Conservation (phyloP, 2,113 vertebrate genomes). For the Condylura cristata region DNA sequence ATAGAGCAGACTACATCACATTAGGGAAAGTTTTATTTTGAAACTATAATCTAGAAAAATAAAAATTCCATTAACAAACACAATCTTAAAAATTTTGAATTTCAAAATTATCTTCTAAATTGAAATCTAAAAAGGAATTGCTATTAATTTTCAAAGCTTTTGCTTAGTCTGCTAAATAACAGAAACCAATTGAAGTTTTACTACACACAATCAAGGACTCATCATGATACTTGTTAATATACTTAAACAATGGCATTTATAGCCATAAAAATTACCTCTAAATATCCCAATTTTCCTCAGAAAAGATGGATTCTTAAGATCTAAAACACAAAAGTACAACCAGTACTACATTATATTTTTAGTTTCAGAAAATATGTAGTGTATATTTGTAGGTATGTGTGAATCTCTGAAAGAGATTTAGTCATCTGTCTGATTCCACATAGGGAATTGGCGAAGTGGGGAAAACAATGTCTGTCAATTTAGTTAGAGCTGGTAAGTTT, state of each 20-base stretch:
- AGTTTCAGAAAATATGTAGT: slow-evolving; percentile 12
- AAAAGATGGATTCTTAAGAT: neutral
- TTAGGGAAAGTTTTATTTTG: neutral
- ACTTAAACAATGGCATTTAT: neutral
- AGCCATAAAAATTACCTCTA: neutral
- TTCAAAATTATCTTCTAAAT: neutral
- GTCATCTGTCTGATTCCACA: neutral
- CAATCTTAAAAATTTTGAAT: neutral
- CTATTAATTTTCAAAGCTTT: slow-evolving; percentile 25
- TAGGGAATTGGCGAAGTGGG: neutral
- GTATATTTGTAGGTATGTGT: neutral
- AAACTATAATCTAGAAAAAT: slow-evolving; percentile 16
- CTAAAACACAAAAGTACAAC: slow-evolving; percentile 17
- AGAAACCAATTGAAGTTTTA: neutral
- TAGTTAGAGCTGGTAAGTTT: slow-evolving; percentile 9
- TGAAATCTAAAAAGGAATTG: neutral
- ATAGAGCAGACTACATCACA: neutral
- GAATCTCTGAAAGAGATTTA: neutral
- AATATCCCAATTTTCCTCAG: slow-evolving; percentile 25
- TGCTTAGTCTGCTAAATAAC: neutral
- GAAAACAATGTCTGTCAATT: neutral
- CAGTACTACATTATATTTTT: neutral
- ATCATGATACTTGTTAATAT: neutral
- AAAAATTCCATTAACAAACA: neutral
- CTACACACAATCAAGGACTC: neutral